Conservation (phyloP, 2,888 invertebrate species). For the Pyralis farinalis region DNA sequence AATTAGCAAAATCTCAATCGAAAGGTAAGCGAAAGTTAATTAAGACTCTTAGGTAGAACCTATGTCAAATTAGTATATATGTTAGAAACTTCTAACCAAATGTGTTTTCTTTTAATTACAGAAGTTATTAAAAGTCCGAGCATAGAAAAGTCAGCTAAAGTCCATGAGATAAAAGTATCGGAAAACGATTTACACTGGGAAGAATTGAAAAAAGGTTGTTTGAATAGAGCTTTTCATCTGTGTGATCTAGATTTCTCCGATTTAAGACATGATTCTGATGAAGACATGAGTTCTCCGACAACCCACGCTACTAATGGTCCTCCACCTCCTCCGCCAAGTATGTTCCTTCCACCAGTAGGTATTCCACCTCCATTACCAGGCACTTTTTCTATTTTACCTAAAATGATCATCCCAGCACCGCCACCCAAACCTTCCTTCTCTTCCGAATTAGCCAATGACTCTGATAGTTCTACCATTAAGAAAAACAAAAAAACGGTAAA, state of each 20-base stretch:
- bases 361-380: slow-evolving; percentile 77
- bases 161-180: slow-evolving; percentile 89
- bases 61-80: too few species aligned
- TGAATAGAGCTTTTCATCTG: slow-evolving; percentile 88
- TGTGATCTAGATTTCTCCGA: slow-evolving; percentile 99
- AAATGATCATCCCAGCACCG: slow-evolving; percentile 56
- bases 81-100: too few species aligned
- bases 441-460: slow-evolving; percentile 58
- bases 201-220: slow-evolving; percentile 86
- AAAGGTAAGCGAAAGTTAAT: slow-evolving; percentile 82
- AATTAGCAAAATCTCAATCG: slow-evolving; percentile 92
- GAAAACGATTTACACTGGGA: slow-evolving; percentile 98
- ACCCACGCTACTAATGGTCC: slow-evolving; percentile 85
- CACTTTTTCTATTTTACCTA: slow-evolving; percentile 65
- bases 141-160: slow-evolving; percentile 83
- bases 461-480: slow-evolving; percentile 80
- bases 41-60: too few species aligned
- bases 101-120: too few species aligned
- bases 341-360: slow-evolving; percentile 71
- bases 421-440: slow-evolving; percentile 52
- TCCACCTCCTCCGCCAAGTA: slow-evolving; percentile 89
- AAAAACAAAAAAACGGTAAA: slow-evolving; percentile 98
- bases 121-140: slow-evolving; percentile 88
- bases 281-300: slow-evolving; percentile 86
- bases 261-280: slow-evolving; percentile 93